Evolutionary conservation across 2,113 vertebrate species (phyloP), one percentile per base, ranked within the genome.

Genomic region (Pygoscelis antarcticus): DNA sequence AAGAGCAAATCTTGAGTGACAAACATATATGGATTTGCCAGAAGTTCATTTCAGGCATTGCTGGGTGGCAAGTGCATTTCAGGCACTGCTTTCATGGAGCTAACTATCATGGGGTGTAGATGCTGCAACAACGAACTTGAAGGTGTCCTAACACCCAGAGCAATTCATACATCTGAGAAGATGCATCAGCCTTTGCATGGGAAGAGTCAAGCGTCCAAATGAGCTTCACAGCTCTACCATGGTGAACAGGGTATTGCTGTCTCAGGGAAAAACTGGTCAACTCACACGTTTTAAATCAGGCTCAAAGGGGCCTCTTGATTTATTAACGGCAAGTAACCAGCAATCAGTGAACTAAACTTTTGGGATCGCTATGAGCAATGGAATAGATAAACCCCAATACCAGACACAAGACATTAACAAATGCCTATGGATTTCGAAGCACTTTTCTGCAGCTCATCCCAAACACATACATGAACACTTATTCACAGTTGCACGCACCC

Each of bases 401-500:
- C 13, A 57, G 20, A 18, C 0, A 2, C 7, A 23, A 40, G 32
- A 38, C 0, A 1, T 38, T 47, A 57, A 57, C 22, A 66, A 89
- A n/a, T 6, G 8, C 11, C 36, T 38, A 4, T 1, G 4, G 8
- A 16, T 80, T 51, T 84, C 69, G 46, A 36, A 58, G n/a, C 25
- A 6, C 7, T 40, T 80, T 40, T 20, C 68, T 58, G n/a, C 38
- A 54, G 47, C 38, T 71, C 47, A 18, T 42, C 42, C 19, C 58
- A 22, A 47, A 16, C 19, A 20, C 29, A 11, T 20, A 8, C 3
- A 10, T 10, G 42, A 77, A 25, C 51, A n/a, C 5, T 3, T 13
- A 16, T 6, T 44, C 3, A 1, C 4, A 5, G 15, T 17, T 52
- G 20, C 1, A 0, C 8, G 6, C 29, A 16, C 32, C 4, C 18